A percentile compares a stretch with the other conserved stretches of the same genome.
Conservation (phyloP, 2,888 invertebrate species). For the Melangyna quadrimaculata region DNA sequence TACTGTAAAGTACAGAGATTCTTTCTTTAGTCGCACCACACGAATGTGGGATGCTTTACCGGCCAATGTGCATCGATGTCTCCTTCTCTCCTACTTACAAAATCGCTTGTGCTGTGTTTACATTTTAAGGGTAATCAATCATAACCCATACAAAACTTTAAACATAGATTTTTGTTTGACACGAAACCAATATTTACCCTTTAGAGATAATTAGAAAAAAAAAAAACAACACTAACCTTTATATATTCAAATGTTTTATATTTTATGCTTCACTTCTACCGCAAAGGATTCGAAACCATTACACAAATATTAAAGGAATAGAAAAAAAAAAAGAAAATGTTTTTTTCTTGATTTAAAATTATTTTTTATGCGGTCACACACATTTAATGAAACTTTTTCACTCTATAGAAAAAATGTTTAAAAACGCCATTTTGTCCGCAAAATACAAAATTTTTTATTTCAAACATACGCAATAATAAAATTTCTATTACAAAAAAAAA, state of each 20-base stretch:
- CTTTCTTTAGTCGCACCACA: too few relatives aligned
- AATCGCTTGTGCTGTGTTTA: too few relatives aligned
- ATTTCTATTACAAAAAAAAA: neutral
- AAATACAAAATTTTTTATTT: neutral
- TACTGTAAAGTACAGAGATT: too few relatives aligned
- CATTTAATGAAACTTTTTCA: neutral
- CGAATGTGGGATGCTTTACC: too few relatives aligned
- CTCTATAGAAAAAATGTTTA: neutral
- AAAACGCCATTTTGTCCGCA: neutral
- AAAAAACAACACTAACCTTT: neutral
- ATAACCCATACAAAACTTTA: too few relatives aligned
- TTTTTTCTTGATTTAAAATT: neutral
- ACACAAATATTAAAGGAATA: neutral
- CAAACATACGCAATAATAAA: neutral
- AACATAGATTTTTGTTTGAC: too few relatives aligned
- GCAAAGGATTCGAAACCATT: neutral
- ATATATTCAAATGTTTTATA: neutral
- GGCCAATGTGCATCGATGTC: too few relatives aligned
- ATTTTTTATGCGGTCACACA: neutral
- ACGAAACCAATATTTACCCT: too few relatives aligned
- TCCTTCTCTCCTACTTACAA: too few relatives aligned
- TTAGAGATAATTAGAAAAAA: too few relatives aligned
- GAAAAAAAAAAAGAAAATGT: neutral
- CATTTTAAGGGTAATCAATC: too few relatives aligned
- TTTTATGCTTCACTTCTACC: neutral